Base-by-base conservation (phyloP, 2,888 invertebrate species). In the Electrophaes corylata region DNA sequence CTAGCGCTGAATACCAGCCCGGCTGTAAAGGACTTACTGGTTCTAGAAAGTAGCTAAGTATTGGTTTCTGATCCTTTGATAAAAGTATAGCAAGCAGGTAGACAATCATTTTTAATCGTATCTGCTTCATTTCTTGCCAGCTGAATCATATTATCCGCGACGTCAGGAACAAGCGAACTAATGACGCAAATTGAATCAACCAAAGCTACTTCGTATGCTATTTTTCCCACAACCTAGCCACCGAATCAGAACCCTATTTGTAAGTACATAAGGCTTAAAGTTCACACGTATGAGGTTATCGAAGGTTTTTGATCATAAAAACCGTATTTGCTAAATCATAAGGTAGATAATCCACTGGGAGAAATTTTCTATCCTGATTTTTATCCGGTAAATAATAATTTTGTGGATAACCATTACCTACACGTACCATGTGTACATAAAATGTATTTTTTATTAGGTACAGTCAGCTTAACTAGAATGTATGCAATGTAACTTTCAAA, bases 161-260 rank as follows among this genome's bases (percentile, higher is more conserved):
- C 60, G 66, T 66, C 66, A 64, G 62, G 40, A 62, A 60, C 63
- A 64, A 48, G 59, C 31, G 20, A 26, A 39, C 60, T 62, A 62
- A 63, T 63, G 60, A 63, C 53, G 53, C 16, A 48, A 57, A 66
- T 66, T 56, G 56, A 59, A 64, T 66, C 61, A 57, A 51, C 60
- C 56, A 23, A 62, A 58, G 35, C 50, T 47, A 45, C 56, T 44
- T 51, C 43, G 31, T 29, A 53, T 47, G 26, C 54, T 37, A 50
- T 37, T 46, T 43, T 41, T 18, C 31, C 14, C 1, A 40, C 8
- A 35, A 51, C 11, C 10, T 4, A 20, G 10, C 18, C 19, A 23
- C 16, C n/a, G 2, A 41, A 49, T 18, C 8, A 0, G 29, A 39
- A 18, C 41, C 19, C 14, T 31, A 14, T 19, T 8, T 12, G 4